Evolutionary conservation across 2,888 invertebrate species (phyloP), one percentile per base, ranked within the genome.

Genomic region (Drosophila cyrtoloma): DNA sequence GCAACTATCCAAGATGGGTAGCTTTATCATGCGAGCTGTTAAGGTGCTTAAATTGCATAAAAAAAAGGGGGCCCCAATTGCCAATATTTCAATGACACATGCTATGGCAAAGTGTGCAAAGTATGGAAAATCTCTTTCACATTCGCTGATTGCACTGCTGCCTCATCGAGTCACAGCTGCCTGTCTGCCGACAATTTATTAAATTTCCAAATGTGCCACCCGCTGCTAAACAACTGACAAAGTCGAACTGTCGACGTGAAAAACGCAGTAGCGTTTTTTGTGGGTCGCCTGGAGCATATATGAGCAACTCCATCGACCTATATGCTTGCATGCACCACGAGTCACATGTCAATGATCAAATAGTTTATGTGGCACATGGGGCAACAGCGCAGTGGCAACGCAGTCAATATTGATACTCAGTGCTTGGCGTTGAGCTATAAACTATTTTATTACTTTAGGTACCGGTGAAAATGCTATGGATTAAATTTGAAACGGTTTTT

Each of bases 301-400:
- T 59, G 57, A 55, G 58, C 44, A 44, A 33, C 47, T 42, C 26
- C 44, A 5, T 35, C 26, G 62, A 67, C 33, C 77, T 35, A 62
- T 61, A 39, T 39, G 53, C 22, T 56, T 58, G 44, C 10, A 35
- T 61, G 58, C 57, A 44, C 35, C 64, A 47, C 50, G 39, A 60
- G 55, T 77, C 50, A 51, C 72, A 66, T 68, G 79, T 81, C 79
- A 79, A 72, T 72, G 79, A 77, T 72, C 72, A 79, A 81, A 68
- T 65, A 63, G 64, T 60, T 62, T 42, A 71, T 63, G 62, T 51
- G 65, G 42, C 68, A 51, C 68, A 28, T 28, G 59, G 58, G 61
- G 58, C 42, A 50, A 39, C 44, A n/a, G 50, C n/a, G 14, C 57
- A 39, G 39, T n/a, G 37, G 44, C n/a, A 61, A 22, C 16, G 52